Conservation (phyloP, 1,140 invertebrate species). For the Drosophila gunungcola region DNA sequence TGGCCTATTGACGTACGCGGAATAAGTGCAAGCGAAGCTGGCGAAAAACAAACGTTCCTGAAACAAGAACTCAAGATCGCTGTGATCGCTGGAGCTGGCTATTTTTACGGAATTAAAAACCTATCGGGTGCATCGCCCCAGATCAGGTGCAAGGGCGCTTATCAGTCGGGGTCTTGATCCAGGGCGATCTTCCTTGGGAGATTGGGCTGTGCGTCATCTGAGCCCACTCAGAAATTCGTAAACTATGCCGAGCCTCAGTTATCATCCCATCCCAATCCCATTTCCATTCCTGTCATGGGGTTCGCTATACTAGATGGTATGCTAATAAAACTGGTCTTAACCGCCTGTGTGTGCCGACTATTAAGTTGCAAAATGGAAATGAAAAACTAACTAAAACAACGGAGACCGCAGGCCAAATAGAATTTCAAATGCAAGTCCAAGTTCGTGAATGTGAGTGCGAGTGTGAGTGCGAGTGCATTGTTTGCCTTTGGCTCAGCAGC, state of each 20-base stretch:
- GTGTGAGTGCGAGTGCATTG: conserved; percentile 32
- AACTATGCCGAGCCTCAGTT: not conserved
- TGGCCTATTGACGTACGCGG: conserved; percentile 46
- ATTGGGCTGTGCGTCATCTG: conserved; percentile 34
- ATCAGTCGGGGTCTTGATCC: conserved; percentile 35
- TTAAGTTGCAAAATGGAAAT: conserved; percentile 53
- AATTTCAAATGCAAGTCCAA: conserved; percentile 48
- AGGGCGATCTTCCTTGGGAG: conserved; percentile 15
- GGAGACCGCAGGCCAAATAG: conserved; percentile 45
- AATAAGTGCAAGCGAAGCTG: conserved; percentile 58
- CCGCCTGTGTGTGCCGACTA: conserved; percentile 47
- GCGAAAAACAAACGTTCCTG: conserved; percentile 24
- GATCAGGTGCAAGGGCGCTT: conserved; percentile 39
- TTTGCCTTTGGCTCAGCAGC: conserved; percentile 24
- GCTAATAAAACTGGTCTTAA: conserved; percentile 53
- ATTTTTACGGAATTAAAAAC: conserved; percentile 34
- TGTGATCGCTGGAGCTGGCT: conserved; percentile 3
- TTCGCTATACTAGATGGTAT: conserved; percentile 37
- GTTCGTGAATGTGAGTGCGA: conserved; percentile 20
- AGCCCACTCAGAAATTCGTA: conserved; percentile 22
- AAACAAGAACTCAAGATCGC: conserved; percentile 11
- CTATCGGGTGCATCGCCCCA: conserved; percentile 27
- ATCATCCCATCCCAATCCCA: conserved; percentile 5
- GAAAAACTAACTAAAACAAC: conserved; percentile 46
- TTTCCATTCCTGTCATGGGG: conserved; percentile 13